These are phyloP conservation scores for Heliopora coerulea DNA, from an alignment of 92 coral and sea anemone species.

Conservation along the genomic window DNA sequence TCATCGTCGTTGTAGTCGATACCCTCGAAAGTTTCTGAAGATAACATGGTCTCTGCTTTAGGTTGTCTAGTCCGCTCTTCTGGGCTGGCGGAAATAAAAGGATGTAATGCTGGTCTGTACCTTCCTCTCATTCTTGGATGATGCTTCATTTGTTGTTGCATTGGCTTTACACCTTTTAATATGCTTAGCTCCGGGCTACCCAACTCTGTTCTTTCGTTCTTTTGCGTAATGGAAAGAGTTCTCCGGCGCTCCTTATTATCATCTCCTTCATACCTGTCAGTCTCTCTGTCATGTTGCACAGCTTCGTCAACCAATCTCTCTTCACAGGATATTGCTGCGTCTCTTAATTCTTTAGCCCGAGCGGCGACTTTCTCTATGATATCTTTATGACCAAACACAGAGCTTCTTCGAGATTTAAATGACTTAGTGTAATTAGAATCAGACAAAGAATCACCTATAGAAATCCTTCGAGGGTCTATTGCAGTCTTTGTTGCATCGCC, in stretches of 20 bases:
- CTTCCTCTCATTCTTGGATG: slow-evolving; percentile 7
- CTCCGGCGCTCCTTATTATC: not conserved
- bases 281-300: not conserved
- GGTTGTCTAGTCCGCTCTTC: not conserved
- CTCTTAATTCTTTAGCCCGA: not conserved
- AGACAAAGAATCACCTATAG: no score
- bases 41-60: not conserved
- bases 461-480: no score
- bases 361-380: slow-evolving; percentile 18
- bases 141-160: not conserved
- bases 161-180: not conserved
- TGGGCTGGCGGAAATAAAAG: slow-evolving; percentile 11
- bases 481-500: not conserved
- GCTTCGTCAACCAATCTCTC: slow-evolving; percentile 3
- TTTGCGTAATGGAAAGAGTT: not conserved
- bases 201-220: not conserved
- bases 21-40: not conserved
- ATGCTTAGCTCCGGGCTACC: not conserved
- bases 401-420: slow-evolving; percentile 15
- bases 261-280: not conserved
- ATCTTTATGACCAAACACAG: slow-evolving; percentile 21
- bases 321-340: not conserved
- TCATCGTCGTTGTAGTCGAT: slow-evolving; percentile 13
- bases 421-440: slow-evolving; percentile 23
- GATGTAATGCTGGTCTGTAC: slow-evolving; percentile 27